These are phyloP conservation scores for Epizoanthus ramosus DNA, from an alignment of 92 coral and sea anemone genomes.

Conservation along the genomic window DNA sequence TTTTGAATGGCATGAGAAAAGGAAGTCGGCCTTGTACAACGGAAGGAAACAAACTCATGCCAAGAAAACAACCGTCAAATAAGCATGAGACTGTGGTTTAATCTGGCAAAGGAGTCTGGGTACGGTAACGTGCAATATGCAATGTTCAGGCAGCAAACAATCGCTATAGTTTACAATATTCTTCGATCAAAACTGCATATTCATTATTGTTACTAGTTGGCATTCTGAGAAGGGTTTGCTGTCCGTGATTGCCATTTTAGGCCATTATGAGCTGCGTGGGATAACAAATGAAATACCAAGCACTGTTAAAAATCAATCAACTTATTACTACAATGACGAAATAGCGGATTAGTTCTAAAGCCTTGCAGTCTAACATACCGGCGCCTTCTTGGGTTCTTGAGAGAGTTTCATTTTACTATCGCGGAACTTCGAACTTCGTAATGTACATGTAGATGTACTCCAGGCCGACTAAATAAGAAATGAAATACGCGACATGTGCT, in stretches of 20 bases:
- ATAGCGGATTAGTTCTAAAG: not conserved
- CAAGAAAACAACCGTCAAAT: not conserved
- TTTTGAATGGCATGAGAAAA: conserved; percentile 28
- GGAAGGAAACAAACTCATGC: conserved; percentile 6
- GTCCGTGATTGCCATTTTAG: not conserved
- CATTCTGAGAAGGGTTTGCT: not conserved
- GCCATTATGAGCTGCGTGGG: not conserved
- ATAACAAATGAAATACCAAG: not conserved
- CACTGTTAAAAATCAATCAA: conserved; percentile 23
- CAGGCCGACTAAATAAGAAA: not conserved
- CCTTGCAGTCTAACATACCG: not conserved
- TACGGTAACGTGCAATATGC: not conserved
- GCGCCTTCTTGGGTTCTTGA: not conserved
- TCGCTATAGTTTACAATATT: not conserved
- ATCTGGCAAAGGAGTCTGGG: not conserved
- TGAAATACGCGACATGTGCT: conserved; percentile 22
- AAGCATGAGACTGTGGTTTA: not conserved
- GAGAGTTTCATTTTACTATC: not conserved
- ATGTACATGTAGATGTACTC: not conserved
- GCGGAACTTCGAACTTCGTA: too few relatives aligned
- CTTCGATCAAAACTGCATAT: not conserved
- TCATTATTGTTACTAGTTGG: too few relatives aligned
- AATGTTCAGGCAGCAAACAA: conserved; percentile 17
- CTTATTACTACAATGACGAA: not conserved
- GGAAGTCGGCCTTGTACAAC: not conserved